Conservation (phyloP, 2,113 vertebrate species). For the Xenopus laevis region DNA sequence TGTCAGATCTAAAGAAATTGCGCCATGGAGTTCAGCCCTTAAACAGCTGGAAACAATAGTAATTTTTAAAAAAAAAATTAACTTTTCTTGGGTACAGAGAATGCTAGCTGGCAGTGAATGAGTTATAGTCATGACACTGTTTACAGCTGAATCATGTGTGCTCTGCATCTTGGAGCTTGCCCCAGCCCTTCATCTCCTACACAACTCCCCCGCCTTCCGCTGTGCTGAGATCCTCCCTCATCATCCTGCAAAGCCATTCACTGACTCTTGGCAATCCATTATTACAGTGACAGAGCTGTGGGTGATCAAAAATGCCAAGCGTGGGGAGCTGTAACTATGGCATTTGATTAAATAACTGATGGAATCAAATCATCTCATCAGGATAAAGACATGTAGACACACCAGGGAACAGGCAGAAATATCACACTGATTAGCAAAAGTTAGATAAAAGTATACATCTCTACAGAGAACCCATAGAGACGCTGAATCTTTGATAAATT, state of each 20-base stretch:
- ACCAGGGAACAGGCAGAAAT: neutral
- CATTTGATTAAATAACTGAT: conserved; percentile 14
- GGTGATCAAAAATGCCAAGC: conserved; percentile 32
- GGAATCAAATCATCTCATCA: conserved; percentile 6
- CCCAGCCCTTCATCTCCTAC: conserved; percentile 13
- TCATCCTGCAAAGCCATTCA: conserved; percentile 12
- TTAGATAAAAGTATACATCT: neutral
- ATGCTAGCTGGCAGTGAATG: neutral
- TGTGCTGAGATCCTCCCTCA: conserved; percentile 14
- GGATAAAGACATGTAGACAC: neutral
- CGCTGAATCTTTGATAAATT: no score
- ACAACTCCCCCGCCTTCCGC: conserved; percentile 31
- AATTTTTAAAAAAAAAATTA: no score
- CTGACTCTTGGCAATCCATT: conserved; percentile 7
- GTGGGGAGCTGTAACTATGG: conserved; percentile 15
- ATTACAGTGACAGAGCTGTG: conserved; percentile 26
- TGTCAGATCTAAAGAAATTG: no score
- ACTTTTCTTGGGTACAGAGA: no score
- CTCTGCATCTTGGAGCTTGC: conserved; percentile 7
- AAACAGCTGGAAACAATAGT: no score
- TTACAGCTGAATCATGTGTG: conserved; percentile 15
- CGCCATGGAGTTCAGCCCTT: no score
- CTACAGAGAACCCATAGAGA: no score
- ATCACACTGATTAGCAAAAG: neutral
- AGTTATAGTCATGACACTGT: neutral